Evolutionary conservation across 1,140 invertebrate genomes (phyloP), one percentile per base, ranked within the genome.

Genomic region (Heliconius hermathena): DNA sequence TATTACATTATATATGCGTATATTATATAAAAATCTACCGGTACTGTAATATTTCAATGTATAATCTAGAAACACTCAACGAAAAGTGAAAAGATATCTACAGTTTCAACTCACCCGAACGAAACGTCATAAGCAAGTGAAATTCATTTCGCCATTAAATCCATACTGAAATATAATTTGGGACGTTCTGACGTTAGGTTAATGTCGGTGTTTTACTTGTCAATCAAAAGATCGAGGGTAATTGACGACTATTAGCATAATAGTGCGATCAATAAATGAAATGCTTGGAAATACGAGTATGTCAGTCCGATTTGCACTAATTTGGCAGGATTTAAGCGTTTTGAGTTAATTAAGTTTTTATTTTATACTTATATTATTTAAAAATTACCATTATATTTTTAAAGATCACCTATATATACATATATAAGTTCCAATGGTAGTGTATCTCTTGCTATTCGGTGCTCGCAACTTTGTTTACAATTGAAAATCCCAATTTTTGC

Each of bases 141-240:
- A 22, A 66, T 66, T 66, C 8, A 66, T 29, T 13, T 66, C 13
- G 1, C 13, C 60, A 6, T 66, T 29, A 66, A 29, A 66, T 66
- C 13, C 22, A 29, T 66, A 66, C 22, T 29, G 11, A 66, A 66
- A 66, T 66, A 66, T 66, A 66, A 66, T 66, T 66, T 29, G 11
- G 60, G 22, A 29, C 60, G n/a, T 57, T 66, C 11, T 66, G 22
- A 26, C 60, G 60, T 66, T 5, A 22, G 3, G 22, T 5, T 75
- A 75, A 75, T 75, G 38, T 29, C 57, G 9, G 54, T 75, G 33
- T 46, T 75, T 75, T 75, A 75, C 74, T 66, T 75, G 74, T 75
- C 74, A 75, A 75, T 75, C 74, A 54, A 29, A 52, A 33, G 54
- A 60, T 66, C 74, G 74, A 60, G 29, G 52, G 54, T 66, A 75